Conservation (phyloP, 2,888 invertebrate genomes). For the Cryptosula pallasiana region DNA sequence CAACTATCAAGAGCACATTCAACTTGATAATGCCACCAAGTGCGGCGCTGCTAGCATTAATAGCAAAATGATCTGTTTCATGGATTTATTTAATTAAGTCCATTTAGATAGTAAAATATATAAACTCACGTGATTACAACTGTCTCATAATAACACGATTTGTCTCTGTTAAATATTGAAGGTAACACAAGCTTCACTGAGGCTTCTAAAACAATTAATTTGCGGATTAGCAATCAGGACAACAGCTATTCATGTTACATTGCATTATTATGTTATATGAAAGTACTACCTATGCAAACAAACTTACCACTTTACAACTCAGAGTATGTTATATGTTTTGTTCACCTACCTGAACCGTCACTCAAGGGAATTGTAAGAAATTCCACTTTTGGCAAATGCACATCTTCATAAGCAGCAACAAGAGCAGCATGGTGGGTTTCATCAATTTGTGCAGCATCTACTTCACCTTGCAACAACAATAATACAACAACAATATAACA, state of each 20-base stretch:
- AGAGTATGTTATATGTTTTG: too few species aligned
- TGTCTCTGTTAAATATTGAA: neutral
- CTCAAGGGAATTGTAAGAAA: neutral
- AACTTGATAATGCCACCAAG: too few species aligned
- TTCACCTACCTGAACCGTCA: neutral
- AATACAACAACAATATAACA: too few species aligned
- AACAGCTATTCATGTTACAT: too few species aligned
- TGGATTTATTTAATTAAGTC: too few species aligned
- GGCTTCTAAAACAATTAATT: neutral
- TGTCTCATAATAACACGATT: neutral
- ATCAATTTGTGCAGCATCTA: neutral
- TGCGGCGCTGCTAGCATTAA: too few species aligned
- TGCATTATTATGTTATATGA: too few species aligned
- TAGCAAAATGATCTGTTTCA: too few species aligned
- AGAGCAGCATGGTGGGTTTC: neutral
- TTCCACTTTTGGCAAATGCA: neutral
- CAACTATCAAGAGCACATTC: too few species aligned
- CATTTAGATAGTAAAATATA: neutral
- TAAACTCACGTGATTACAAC: neutral
- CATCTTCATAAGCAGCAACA: neutral
- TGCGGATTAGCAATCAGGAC: neutral
- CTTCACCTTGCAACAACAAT: neutral
- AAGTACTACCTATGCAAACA: too few species aligned
- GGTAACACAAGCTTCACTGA: slow-evolving; percentile 15
- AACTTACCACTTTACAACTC: too few species aligned